Percentiles rank a stretch among this genome's conserved stretches.
Evolutionary conservation across 2,113 vertebrate species (phyloP).

Genomic region (Seriola dumerili): DNA sequence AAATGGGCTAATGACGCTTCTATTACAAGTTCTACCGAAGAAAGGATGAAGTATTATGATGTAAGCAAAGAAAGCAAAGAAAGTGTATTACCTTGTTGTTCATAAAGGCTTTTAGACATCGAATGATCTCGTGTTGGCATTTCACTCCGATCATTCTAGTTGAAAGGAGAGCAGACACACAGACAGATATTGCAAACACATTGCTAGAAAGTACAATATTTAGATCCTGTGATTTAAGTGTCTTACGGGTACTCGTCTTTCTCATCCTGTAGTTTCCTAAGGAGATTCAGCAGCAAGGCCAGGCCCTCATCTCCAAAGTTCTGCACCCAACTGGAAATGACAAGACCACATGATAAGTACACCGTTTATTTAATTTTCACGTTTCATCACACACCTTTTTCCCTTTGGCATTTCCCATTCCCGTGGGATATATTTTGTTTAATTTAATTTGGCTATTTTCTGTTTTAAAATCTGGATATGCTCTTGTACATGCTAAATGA

Average conservation of each 20-base stretch:
- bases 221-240: neutral
- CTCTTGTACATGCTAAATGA: neutral
- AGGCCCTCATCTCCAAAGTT: slow-evolving; percentile 93
- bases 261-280: slow-evolving; percentile 89
- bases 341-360: neutral
- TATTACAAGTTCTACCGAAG: neutral
- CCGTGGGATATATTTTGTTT: neutral
- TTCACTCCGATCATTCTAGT: slow-evolving; percentile 76
- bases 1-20: neutral
- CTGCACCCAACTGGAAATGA: slow-evolving; percentile 90
- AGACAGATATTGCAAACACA: slow-evolving; percentile 17
- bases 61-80: neutral
- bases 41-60: neutral
- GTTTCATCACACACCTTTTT: neutral
- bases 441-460: neutral
- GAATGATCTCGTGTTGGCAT: slow-evolving; percentile 91
- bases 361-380: neutral
- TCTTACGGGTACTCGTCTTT: slow-evolving; percentile 88
- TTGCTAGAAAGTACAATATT: neutral
- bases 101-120: slow-evolving; percentile 94
- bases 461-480: neutral
- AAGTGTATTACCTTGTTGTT: slow-evolving; percentile 89
- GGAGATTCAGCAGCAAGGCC: slow-evolving; percentile 85
- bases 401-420: neutral
- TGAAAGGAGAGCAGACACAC: neutral